Evolutionary conservation across 2,113 vertebrate genomes (phyloP).

Genomic region (Oreochromis spilurus): DNA sequence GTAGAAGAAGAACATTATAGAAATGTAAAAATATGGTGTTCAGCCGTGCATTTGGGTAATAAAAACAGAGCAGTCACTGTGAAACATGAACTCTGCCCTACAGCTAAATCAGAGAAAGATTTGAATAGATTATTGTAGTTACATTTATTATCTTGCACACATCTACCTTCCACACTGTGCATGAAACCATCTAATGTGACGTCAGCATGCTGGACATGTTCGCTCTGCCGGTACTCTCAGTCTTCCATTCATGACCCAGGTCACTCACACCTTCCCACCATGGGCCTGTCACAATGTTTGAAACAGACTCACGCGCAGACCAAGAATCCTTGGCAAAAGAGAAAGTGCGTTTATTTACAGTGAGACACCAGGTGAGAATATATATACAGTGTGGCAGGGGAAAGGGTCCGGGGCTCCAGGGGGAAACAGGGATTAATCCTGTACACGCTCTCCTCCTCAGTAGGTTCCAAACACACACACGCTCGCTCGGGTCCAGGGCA

Average conservation of each 20-base stretch:
- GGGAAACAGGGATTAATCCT: too few species aligned
- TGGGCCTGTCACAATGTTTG: background rate
- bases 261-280: background rate
- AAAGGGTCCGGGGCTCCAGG: too few species aligned
- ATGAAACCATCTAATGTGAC: background rate
- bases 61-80: background rate
- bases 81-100: fast-evolving
- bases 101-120: background rate
- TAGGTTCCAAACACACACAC: too few species aligned
- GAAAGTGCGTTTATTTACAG: too few species aligned
- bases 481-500: too few species aligned
- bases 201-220: background rate
- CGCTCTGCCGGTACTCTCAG: background rate
- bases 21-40: background rate
- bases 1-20: background rate
- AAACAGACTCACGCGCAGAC: too few species aligned
- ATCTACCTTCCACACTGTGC: background rate
- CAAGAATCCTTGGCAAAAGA: too few species aligned
- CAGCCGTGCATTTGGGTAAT: background rate
- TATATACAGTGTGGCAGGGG: too few species aligned
- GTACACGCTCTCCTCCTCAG: too few species aligned
- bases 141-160: background rate
- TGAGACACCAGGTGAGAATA: too few species aligned
- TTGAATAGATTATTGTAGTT: background rate
- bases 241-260: background rate